A percentile compares a stretch with the other conserved stretches of the same genome.
Conservation (phyloP, 2,113 vertebrate species). For the Phalacrocorax brasilianus region DNA sequence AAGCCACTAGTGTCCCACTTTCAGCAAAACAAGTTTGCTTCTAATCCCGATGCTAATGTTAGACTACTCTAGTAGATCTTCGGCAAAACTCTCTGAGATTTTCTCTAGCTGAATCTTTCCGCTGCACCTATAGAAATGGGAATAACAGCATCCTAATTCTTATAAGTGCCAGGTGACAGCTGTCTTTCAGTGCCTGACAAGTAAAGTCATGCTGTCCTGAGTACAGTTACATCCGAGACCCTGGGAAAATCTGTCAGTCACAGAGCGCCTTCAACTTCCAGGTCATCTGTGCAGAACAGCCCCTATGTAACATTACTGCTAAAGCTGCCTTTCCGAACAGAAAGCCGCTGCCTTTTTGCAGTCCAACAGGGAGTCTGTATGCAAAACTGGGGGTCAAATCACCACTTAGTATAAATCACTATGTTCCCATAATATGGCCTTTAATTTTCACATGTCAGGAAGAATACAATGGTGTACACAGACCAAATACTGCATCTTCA, state of each 20-base stretch:
- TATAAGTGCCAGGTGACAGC: background rate
- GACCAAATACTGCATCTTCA: background rate
- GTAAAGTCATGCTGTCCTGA: background rate
- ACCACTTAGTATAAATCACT: background rate
- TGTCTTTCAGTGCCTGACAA: background rate
- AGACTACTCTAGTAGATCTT: background rate
- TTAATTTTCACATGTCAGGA: background rate
- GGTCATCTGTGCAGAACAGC: background rate
- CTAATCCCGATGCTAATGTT: background rate
- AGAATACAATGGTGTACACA: background rate
- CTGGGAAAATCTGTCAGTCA: background rate
- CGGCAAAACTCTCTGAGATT: background rate
- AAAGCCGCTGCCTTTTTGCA: background rate
- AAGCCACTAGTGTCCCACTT: background rate
- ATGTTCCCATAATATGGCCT: background rate
- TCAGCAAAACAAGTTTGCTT: background rate
- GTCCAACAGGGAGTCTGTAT: background rate
- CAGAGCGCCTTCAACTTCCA: background rate
- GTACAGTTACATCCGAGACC: background rate
- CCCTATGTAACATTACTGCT: too few species aligned
- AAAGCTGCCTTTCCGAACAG: background rate
- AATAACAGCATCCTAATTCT: background rate
- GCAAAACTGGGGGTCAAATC: background rate
- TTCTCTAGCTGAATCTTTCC: background rate
- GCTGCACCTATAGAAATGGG: background rate